A percentile compares a stretch with the other conserved stretches of the same genome.
phyloP scores from a whole-genome alignment of 2,888 invertebrate species.

The Meandrusa payeni region DNA sequence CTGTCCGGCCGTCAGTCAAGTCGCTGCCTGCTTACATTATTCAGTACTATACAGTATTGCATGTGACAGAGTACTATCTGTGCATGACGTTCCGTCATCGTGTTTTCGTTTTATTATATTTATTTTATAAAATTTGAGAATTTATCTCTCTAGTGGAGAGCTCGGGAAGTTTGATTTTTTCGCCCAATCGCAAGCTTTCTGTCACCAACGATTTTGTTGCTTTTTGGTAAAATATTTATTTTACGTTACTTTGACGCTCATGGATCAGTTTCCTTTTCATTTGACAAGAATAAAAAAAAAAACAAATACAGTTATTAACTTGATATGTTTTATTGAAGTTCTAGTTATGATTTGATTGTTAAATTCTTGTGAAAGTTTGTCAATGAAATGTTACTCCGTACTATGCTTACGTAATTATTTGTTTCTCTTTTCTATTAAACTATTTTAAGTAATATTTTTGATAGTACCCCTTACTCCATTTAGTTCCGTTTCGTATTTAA shows the following conservation, averaged over 20 bases:
- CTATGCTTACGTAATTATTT: too few species aligned
- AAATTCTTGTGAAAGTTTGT: too few species aligned
- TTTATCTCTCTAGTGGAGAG: constrained; percentile 77
- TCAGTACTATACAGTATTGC: constrained; percentile 38
- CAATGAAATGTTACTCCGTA: too few species aligned
- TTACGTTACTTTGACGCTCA: constrained; percentile 30
- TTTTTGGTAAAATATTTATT: constrained; percentile 32
- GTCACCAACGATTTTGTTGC: constrained; percentile 58
- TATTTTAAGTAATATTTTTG: too few species aligned
- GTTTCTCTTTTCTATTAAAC: too few species aligned
- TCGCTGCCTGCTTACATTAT: constrained; percentile 16
- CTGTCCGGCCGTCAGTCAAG: constrained; percentile 5
- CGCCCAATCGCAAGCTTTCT: constrained; percentile 58
- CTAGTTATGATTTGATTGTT: too few species aligned
- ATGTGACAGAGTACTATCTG: constrained; percentile 68
- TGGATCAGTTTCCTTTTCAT: too few species aligned
- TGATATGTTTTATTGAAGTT: too few species aligned
- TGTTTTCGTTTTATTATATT: constrained; percentile 40
- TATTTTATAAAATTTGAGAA: constrained; percentile 43
- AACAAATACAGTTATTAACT: too few species aligned
- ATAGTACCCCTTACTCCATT: too few species aligned
- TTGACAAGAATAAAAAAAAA: too few species aligned
- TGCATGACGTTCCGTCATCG: constrained; percentile 64
- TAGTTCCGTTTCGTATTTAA: too few species aligned
- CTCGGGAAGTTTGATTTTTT: constrained; percentile 71